Evolutionary conservation across 2,797 vertebrate species (phyloP).

Genomic region (Microhierax caerulescens): DNA sequence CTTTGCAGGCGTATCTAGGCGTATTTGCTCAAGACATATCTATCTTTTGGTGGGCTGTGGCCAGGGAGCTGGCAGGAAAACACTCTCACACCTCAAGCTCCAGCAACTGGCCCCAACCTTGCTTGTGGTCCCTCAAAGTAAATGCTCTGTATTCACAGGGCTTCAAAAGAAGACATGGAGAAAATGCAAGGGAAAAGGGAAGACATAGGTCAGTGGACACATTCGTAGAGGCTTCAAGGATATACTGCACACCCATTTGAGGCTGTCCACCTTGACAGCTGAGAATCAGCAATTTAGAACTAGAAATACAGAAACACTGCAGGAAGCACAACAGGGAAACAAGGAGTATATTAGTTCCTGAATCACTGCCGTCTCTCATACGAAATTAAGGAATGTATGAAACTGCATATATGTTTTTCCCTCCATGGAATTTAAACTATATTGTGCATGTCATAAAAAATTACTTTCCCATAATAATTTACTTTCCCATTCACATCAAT

Average conservation of each 20-base stretch:
- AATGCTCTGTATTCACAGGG: background rate
- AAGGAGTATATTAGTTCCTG: background rate
- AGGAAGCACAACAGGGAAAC: background rate
- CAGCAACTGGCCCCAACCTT: background rate
- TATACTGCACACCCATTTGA: background rate
- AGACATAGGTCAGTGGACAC: background rate
- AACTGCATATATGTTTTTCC: background rate
- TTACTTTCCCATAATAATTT: constrained; percentile 42
- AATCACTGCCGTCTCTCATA: background rate
- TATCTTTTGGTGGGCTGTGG: background rate
- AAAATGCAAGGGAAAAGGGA: background rate
- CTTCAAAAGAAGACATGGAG: background rate
- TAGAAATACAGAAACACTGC: background rate
- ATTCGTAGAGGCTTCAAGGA: background rate
- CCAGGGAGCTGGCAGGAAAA: background rate
- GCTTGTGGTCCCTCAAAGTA: background rate
- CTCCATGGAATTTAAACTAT: constrained; percentile 11
- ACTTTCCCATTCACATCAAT: constrained; percentile 43
- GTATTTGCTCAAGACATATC: background rate
- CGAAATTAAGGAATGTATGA: constrained; percentile 37
- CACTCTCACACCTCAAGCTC: background rate
- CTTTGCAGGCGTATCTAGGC: background rate
- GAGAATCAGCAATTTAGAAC: background rate
- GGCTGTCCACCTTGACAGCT: background rate
- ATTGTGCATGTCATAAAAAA: constrained; percentile 13